Conservation (phyloP, 2,888 invertebrate genomes). For the Ornithoptera alexandrae region DNA sequence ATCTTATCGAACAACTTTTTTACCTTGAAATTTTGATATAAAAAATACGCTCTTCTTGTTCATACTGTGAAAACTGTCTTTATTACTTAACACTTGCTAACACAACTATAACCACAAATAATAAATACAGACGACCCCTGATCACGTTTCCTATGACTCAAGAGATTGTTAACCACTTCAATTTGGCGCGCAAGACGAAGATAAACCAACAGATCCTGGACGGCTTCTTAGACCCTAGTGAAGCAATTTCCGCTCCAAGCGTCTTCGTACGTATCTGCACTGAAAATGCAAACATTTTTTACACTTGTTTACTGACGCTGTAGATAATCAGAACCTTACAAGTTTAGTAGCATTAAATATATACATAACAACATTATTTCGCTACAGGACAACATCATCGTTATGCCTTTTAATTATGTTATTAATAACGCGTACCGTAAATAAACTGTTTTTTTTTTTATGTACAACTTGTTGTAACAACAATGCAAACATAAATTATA, state of each 20-base stretch:
- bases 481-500: background rate
- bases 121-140: conserved; percentile 55
- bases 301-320: no score
- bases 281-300: background rate
- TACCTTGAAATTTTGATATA: no score
- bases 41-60: no score
- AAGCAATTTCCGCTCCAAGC: conserved; percentile 65
- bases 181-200: conserved; percentile 61
- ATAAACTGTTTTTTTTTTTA: no score
- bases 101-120: background rate
- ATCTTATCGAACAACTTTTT: no score
- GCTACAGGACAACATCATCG: no score
- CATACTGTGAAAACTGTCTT: background rate
- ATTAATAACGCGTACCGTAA: no score
- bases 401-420: no score
- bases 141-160: conserved; percentile 72
- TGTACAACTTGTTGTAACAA: background rate
- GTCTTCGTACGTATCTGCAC: conserved; percentile 59
- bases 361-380: no score
- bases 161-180: conserved; percentile 58
- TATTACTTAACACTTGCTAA: background rate
- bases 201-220: conserved; percentile 72
- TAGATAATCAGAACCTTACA: no score
- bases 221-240: conserved; percentile 58
- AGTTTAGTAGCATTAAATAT: no score